Evolutionary conservation across 2,888 invertebrate genomes (phyloP), one percentile per base, ranked within the genome.

Genomic region (Plutella xylostella): DNA sequence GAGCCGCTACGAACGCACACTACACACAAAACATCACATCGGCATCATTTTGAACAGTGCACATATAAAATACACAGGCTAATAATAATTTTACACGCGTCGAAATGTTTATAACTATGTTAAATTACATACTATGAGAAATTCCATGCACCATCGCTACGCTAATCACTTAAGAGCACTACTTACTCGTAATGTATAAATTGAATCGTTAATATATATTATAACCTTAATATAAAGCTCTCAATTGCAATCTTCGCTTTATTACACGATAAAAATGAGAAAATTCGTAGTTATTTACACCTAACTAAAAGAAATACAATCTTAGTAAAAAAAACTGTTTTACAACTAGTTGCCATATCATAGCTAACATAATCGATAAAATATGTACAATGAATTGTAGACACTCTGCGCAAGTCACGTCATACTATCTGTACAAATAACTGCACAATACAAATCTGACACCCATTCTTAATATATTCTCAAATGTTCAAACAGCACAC

Each of bases 71-170:
- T 28, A 28, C 39, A 39, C 4, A 18, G n/a, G 12, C 18, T 12
- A 37, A 39, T n/a, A 39, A 25, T 25, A 28, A 21, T 19, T 39
- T 25, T n/a, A 39, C 15, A 39, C 9, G 22, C 39, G 17, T 39
- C 39, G 22, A 39, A n/a, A 39, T 39, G 17, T 21, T 20, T n/a
- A 18, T 37, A 19, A 20, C 19, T 37, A 12, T 37, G 3, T 12
- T 15, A 39, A n/a, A 25, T 39, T 42, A 41, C 19, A 42, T 20
- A 34, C 42, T 42, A 42, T 42, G 42, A 42, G 42, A 42, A 34
- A 15, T 22, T 42, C 42, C 42, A 42, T 42, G 42, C 42, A 42
- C 42, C 42, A 34, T 21, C 17, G 0, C 33, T 42, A 33, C 4
- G 34, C 34, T 42, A 34, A 33, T n/a, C 21, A 3, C 34, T 34